Evolutionary conservation across 2,797 vertebrate genomes (phyloP), one percentile per base, ranked within the genome.

Genomic region (Zenarchopterus dispar): DNA sequence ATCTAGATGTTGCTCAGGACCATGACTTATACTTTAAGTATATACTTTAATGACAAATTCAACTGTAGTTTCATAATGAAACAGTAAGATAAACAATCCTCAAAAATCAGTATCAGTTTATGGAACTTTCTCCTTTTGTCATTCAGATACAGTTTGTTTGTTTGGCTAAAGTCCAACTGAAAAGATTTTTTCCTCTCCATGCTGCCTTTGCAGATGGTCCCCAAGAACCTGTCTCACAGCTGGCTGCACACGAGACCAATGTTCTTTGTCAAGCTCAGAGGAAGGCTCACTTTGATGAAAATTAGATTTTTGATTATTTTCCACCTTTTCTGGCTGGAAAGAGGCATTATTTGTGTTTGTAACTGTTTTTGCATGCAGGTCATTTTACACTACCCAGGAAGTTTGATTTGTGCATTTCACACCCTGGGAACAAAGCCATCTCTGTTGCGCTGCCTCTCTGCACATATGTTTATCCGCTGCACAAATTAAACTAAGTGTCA

Each of bases 291-390:
- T 55, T 23, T 23, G 39, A 42, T 56, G 54, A n/a, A 26, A 56
- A 56, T 56, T 15, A 56, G 22, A 10, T 56, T 56, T 44, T 36
- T 11, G 42, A 19, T 45, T 3, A 28, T 28, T 44, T 56, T 28
- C 17, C 17, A 56, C 10, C 41, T 28, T 28, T 44, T 11, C 41
- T 28, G 26, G 16, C 15, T 56, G 11, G 39, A 23, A 41, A 44
- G 23, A 44, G 2, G 13, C 6, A 8, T 42, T 42, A 23, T 24
- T 56, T n/a, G 22, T 11, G 21, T n/a, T 44, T 45, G 13, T 44
- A n/a, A 31, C n/a, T 44, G 23, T 26, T 56, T n/a, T 31, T 19
- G n/a, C 42, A 44, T 22, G 36, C 21, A 54, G 18, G 52, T 42
- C 42, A 41, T 44, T 56, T 18, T 5, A 18, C 23, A 18, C 8